Base-by-base conservation (phyloP, 2,888 invertebrate species). In the Noctua comes region DNA sequence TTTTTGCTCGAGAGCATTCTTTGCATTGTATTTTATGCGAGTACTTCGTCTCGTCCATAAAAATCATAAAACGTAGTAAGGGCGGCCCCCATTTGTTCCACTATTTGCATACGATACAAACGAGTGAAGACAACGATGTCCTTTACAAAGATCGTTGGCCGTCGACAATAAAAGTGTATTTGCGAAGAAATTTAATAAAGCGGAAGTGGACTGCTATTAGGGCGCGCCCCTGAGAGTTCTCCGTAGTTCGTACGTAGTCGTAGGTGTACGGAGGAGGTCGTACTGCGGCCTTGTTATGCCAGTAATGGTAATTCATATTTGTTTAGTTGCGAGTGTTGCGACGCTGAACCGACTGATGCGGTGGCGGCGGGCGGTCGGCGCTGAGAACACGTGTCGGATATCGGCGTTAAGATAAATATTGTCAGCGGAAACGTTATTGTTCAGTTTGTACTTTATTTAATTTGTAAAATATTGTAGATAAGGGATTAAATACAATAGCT, bases 171-270 rank as follows among this genome's bases (percentile, higher is more conserved):
- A 97, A 96, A 96, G 94, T 95, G 95, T 96, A 95, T 96, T 97
- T 96, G 96, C 96, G 93, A 96, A 96, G 97, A 97, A 96, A 97
- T 97, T 96, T 97, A 97, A 96, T 97, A 97, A 96, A 94, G 96
- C 96, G 96, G 96, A 97, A 97, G 95, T 95, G 95, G 95, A 94
- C 93, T 92, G 92, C 94, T 92, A 94, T 95, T 95, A 95, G 91
- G 93, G 91, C 92, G 90, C 91, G 91, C 93, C 94, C 93, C 91
- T 89, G 86, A 88, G 89, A 88, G 89, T 91, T 89, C 86, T 86
- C 51, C 65, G 74, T 59, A 36, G 76, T 82, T 72, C 72, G 73
- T 84, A 90, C 84, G 88, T 87, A 88, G 79, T 82, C 85, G 85
- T 87, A 88, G 88, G 85, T 88, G 88, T 83, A 79, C 79, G 83